These are phyloP conservation scores for Hemibagrus guttatus DNA, from an alignment of 2,797 vertebrate genomes.

Conservation along the genomic window DNA sequence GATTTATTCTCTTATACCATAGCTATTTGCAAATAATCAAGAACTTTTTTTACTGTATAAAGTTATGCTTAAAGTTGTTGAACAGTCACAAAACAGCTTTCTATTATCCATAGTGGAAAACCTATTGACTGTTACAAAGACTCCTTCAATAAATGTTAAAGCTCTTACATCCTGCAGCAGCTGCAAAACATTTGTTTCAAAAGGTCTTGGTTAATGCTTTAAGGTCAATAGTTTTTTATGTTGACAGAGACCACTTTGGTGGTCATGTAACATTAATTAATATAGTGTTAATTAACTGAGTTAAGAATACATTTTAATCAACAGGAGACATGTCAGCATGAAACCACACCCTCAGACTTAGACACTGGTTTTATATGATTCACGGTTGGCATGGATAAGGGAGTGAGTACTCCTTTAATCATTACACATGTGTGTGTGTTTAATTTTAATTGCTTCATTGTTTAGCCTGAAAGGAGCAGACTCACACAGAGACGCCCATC, in stretches of 20 bases:
- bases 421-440: constrained; percentile 46
- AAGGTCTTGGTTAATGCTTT: constrained; percentile 6
- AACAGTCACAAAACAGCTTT: background rate
- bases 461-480: constrained; percentile 36
- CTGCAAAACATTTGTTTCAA: constrained; percentile 12
- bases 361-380: constrained; percentile 21
- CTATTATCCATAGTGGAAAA: background rate
- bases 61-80: background rate
- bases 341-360: constrained; percentile 3
- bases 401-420: constrained; percentile 35
- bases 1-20: background rate
- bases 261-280: constrained; percentile 2
- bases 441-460: constrained; percentile 52
- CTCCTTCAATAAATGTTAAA: background rate
- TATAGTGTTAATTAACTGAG: background rate
- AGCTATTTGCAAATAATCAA: background rate
- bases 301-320: constrained; percentile 17
- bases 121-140: background rate
- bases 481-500: constrained; percentile 30
- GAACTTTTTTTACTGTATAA: background rate
- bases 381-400: background rate
- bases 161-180: background rate
- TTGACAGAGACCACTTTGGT: background rate
- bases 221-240: background rate
- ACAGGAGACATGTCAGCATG: constrained; percentile 7